phyloP scores from a whole-genome alignment of 2,113 vertebrate genomes.

The Ovibos moschatus region DNA sequence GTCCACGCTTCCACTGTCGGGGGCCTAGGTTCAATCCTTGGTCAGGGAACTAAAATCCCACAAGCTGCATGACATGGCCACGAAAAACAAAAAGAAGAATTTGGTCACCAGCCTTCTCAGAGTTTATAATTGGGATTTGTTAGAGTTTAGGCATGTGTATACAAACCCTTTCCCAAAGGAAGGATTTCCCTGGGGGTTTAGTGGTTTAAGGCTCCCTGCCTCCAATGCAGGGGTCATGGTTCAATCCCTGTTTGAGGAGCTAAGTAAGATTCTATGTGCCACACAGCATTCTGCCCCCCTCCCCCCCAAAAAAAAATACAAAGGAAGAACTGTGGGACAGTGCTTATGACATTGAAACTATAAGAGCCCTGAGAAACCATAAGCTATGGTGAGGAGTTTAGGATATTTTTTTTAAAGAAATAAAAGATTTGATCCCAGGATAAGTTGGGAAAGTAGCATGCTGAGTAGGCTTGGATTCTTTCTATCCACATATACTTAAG shows the following conservation, averaged over 20 bases:
- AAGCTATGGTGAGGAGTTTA: neutral
- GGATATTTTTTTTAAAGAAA: conserved; percentile 1
- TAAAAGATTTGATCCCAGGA: neutral
- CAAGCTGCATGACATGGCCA: neutral
- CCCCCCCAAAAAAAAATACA: neutral
- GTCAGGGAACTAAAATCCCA: neutral
- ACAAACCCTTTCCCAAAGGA: neutral
- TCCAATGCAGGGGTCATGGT: neutral
- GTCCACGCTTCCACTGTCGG: neutral
- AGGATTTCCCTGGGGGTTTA: neutral
- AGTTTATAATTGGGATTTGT: neutral
- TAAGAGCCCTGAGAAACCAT: neutral
- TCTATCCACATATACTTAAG: neutral
- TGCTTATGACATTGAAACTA: neutral
- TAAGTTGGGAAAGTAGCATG: conserved; percentile 20
- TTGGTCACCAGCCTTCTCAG: neutral
- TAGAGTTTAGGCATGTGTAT: neutral
- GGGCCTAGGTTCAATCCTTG: neutral
- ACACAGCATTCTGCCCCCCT: neutral
- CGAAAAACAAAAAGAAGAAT: neutral
- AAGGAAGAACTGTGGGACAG: neutral
- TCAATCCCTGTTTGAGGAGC: neutral
- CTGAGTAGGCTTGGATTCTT: neutral
- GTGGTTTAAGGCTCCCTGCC: neutral
- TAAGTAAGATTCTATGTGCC: neutral